A percentile compares a stretch with the other conserved stretches of the same genome.
phyloP scores from a whole-genome alignment of 2,113 vertebrate genomes.

The Planiliza haematocheilus region DNA sequence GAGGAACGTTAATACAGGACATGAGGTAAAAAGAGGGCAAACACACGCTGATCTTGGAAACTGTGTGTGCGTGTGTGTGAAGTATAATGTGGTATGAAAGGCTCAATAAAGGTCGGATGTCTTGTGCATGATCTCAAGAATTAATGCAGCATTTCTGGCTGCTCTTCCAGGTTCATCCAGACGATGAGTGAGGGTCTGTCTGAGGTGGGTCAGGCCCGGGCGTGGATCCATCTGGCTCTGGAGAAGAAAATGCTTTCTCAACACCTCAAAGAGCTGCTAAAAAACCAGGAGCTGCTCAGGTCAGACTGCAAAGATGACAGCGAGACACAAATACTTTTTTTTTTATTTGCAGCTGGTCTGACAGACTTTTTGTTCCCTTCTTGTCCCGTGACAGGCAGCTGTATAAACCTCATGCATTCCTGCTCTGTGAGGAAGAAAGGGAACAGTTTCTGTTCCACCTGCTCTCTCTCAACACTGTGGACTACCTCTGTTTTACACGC shows the following conservation, averaged over 20 bases:
- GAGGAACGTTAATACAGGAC: slow-evolving; percentile 91
- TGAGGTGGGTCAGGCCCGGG: slow-evolving; percentile 92
- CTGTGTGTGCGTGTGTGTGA: too few species aligned
- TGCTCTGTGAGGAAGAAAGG: slow-evolving; percentile 95
- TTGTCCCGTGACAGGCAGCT: slow-evolving; percentile 86
- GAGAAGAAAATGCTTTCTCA: slow-evolving; percentile 98
- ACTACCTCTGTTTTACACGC: slow-evolving; percentile 98
- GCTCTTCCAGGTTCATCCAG: slow-evolving; percentile 90
- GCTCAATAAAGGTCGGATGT: too few species aligned
- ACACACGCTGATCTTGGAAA: not conserved
- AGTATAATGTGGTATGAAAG: not conserved
- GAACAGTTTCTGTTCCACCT: slow-evolving; percentile 98
- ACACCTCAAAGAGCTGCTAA: slow-evolving; percentile 94
- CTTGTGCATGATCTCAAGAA: too few species aligned
- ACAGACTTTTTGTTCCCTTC: not conserved
- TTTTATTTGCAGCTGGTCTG: not conserved
- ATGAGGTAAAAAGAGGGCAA: slow-evolving; percentile 88
- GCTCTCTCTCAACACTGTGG: slow-evolving; percentile 96
- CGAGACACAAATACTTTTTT: not conserved
- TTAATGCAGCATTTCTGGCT: not conserved
- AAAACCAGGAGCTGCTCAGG: slow-evolving; percentile 84
- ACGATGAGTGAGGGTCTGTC: slow-evolving; percentile 95
- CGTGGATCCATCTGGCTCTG: slow-evolving; percentile 95
- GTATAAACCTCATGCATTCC: slow-evolving; percentile 96
- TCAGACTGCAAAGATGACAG: slow-evolving; percentile 64